Evolutionary conservation across 2,113 vertebrate genomes (phyloP), one percentile per base, ranked within the genome.

Genomic region (Saimiri boliviensis): DNA sequence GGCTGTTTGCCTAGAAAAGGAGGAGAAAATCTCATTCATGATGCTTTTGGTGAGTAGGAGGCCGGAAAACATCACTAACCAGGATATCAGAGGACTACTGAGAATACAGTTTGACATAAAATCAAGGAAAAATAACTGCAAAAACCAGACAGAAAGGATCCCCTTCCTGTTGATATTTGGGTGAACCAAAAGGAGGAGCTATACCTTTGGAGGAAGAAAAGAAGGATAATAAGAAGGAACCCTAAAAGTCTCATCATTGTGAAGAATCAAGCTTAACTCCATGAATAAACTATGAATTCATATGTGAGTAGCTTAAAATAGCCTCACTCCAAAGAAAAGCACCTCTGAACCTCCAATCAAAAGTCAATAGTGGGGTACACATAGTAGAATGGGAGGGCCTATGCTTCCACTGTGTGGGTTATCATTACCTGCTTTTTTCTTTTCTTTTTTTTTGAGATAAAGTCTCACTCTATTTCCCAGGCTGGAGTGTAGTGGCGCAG

Each of bases 51-150:
- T 85, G 47, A 86, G 91, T 79, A 74, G 60, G 47, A 91, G 70
- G 70, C 42, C 77, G 91, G 80, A 95, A 96, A 40, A 35, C 30
- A 76, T 86, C 68, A 47, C 66, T 97, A 95, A 92, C 70, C 47
- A 84, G 60, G 58, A 91, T 71, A 56, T 52, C 80, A 85, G 56
- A 90, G 20, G n/a, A 70, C 35, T 86, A 82, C 80, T 83, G 37
- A 92, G 63, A 89, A 86, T 89, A 37, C 17, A 66, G 23, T 23
- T 21, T 76, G 74, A 89, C 56, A 81, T n/a, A 86, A 93, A 93
- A 80, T 81, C 42, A 68, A 86, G n/a, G 35, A 37, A 79, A 76
- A 91, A 92, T 58, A 81, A 83, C 52, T 71, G 45, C 35, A 91
- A 86, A 93, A 90, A 66, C 8, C 23, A 40, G 35, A 58, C 66